A percentile compares a stretch with the other conserved stretches of the same genome.
phyloP scores from a whole-genome alignment of 2,113 vertebrate genomes.

The Suricata suricatta region DNA sequence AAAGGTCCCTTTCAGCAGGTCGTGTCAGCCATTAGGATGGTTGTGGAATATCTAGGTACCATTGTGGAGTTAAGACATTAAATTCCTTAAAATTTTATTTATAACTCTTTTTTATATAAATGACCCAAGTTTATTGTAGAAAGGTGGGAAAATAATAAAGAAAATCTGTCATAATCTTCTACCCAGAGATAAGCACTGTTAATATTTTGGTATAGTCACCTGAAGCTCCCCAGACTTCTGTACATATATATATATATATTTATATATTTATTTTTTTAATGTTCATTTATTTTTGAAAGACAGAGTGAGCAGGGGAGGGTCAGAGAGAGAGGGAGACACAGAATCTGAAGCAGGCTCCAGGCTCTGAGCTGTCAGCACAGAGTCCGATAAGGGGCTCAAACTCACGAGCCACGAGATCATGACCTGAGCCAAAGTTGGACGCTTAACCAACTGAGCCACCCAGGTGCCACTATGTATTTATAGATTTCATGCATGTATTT shows the following conservation, averaged over 20 bases:
- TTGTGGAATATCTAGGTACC: not conserved
- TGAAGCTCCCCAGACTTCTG: not conserved
- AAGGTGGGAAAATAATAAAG: conserved; percentile 37
- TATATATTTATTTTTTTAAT: not conserved
- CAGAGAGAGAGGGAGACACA: too few species aligned
- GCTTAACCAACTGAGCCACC: too few species aligned
- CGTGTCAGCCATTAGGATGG: not conserved
- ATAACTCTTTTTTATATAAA: not conserved
- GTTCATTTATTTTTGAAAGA: too few species aligned
- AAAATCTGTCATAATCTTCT: not conserved
- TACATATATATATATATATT: not conserved
- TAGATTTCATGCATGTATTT: too few species aligned
- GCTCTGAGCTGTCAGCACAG: too few species aligned
- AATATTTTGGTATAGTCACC: not conserved
- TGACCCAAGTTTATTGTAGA: not conserved
- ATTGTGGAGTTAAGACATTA: not conserved
- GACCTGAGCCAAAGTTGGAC: too few species aligned
- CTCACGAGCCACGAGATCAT: too few species aligned
- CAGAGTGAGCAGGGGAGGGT: too few species aligned
- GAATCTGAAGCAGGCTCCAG: too few species aligned
- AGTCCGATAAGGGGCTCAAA: too few species aligned
- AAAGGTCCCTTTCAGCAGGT: not conserved
- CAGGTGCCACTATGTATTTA: too few species aligned
- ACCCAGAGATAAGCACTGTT: not conserved
- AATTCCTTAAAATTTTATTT: conserved; percentile 17